Conservation (phyloP, 2,888 invertebrate species). For the Hoplodrina blanda region DNA sequence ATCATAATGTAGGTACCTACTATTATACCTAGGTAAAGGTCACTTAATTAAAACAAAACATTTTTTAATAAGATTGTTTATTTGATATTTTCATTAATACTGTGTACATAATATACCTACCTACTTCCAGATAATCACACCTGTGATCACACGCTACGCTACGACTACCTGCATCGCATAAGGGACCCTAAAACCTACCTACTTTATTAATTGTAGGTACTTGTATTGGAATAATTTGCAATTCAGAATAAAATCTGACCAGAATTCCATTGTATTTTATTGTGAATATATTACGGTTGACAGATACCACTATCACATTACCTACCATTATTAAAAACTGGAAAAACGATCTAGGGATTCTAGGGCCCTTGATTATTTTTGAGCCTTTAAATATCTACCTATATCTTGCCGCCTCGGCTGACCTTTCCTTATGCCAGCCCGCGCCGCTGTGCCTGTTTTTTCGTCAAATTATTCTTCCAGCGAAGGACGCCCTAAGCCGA, state of each 20-base stretch:
- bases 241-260: slow-evolving; percentile 76
- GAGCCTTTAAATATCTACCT: background rate
- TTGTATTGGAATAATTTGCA: slow-evolving; percentile 55
- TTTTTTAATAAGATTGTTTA: background rate
- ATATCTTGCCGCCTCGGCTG: no score
- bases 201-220: background rate
- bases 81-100: background rate
- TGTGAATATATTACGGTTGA: background rate
- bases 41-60: no score
- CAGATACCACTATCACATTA: no score
- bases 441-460: no score
- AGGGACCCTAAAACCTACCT: background rate
- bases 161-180: background rate
- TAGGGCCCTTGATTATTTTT: background rate
- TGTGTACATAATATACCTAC: background rate
- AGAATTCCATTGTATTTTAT: slow-evolving; percentile 21
- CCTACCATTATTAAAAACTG: no score
- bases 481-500: background rate
- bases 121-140: slow-evolving; percentile 24
- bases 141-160: no score
- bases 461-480: background rate
- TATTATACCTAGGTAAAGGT: no score
- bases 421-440: no score
- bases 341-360: no score
- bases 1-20: no score